These are phyloP conservation scores for Sphaerophoria rueppellii DNA, from an alignment of 2,888 invertebrate genomes.

Conservation along the genomic window DNA sequence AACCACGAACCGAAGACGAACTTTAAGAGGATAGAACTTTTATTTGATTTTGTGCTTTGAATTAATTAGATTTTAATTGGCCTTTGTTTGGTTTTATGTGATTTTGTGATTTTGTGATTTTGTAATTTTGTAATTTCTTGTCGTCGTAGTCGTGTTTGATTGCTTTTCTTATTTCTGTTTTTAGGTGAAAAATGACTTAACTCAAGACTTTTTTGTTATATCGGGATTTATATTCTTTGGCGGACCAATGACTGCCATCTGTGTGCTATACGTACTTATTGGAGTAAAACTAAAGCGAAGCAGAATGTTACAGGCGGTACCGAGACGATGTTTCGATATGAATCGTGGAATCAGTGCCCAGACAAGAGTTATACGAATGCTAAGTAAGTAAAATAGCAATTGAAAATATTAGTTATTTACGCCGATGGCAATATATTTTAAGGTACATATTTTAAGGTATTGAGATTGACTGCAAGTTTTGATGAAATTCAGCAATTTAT, in stretches of 20 bases:
- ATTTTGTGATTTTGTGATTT: neutral
- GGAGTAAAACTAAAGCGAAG: conserved; percentile 88
- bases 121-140: conserved; percentile 4
- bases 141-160: neutral
- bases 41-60: conserved; percentile 14
- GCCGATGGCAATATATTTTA: no score
- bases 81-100: conserved; percentile 34
- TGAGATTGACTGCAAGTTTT: no score
- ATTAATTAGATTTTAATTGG: conserved; percentile 61
- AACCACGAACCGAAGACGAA: no score
- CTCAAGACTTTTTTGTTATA: conserved; percentile 89
- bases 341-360: conserved; percentile 84
- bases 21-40: conserved; percentile 28
- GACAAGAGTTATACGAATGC: conserved; percentile 89
- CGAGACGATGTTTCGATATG: conserved; percentile 82
- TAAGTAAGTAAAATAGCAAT: conserved; percentile 85
- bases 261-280: conserved; percentile 90
- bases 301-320: conserved; percentile 84
- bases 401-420: no score
- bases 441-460: no score
- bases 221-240: conserved; percentile 93
- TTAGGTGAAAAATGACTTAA: conserved; percentile 82
- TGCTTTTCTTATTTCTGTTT: neutral
- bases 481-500: no score
- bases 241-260: conserved; percentile 93